Evolutionary conservation across 2,797 vertebrate genomes (phyloP), one percentile per base, ranked within the genome.

Genomic region (Coendou prehensilis): DNA sequence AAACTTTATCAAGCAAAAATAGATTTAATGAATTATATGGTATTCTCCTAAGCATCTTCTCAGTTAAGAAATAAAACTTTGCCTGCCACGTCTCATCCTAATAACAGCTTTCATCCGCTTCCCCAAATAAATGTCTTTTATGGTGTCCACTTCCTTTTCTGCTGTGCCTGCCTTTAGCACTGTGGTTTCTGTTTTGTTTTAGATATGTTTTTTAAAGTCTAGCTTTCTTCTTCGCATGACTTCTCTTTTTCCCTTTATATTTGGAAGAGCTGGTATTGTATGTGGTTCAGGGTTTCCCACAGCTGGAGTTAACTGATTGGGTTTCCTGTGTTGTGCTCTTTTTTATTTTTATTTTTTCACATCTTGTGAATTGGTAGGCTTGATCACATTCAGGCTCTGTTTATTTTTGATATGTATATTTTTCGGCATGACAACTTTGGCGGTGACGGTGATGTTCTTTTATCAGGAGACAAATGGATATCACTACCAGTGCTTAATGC

Each of bases 111-210:
- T 18, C 33, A 18, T 37, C 33, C 17, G 33, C 10, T 26, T n/a
- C 5, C 33, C 56, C 15, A 33, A 23, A 52, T n/a, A 28, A 22
- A 33, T 56, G 4, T 73, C 30, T 75, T 89, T 23, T 69, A 5
- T 54, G 79, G 37, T 33, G 47, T 13, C 28, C 0, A 9, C n/a
- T 41, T 54, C 26, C 87, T 79, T 52, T 56, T 80, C 33, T 50
- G 10, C 8, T 30, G 33, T 30, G 11, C 6, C 2, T 52, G 23
- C 9, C 50, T 10, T 76, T 5, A 78, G 41, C 9, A n/a, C 79
- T 33, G 33, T 52, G 26, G 80, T 63, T 88, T 89, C 63, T 52
- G 59, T 93, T 95, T 78, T 71, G 81, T 85, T 80, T 81, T 54
- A 61, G 28, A 6, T 47, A 15, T 14, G 15, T 75, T n/a, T 71